Base-by-base conservation (phyloP, 2,113 vertebrate genomes). In the Kryptolebias marmoratus region DNA sequence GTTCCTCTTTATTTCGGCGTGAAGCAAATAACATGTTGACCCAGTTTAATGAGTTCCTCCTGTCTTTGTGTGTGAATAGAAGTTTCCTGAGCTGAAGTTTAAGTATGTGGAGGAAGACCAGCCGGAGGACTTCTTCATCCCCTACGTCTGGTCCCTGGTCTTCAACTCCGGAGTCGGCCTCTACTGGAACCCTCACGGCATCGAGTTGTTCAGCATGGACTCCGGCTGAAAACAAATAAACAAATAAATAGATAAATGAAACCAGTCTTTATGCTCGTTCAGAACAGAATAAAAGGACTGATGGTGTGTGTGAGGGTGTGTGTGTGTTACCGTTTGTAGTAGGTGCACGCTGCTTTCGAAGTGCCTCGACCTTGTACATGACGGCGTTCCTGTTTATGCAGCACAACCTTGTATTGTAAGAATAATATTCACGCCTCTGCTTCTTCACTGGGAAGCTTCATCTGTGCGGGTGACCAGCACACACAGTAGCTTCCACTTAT, bases 91-190 rank as follows among this genome's bases (percentile, higher is more conserved):
- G 89, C 91, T 99, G 79, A 99, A 99, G 87, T 99, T 99, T 73
- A 98, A 98, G 73, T 99, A 99, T 0, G 97, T 99, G 88, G 97
- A 99, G 84, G 98, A 99, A 73, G 97, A 99, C 83, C 97, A 98
- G 83, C 98, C 97, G 0, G 98, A 99, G 79, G 98, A 99, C 77
- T 99, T 99, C 91, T 99, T 99, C 91, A 95, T 99, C 90, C 98
- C 98, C 0, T 99, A 98, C 0, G 96, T 97, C 42, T 99, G 97
- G 97, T 99, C 98, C 1, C 91, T 99, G 83, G 96, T 98, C 53
- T 99, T 97, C 91, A 97, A 95, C 90, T 96, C 97, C 0, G 97
- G 94, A 0, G 94, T 95, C 0, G 96, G 96, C 30, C 94, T 99
- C n/a, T 93, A 97, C 88, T 99, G 97, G 98, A 95, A 91, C 89